Evolutionary conservation across 2,797 vertebrate species (phyloP).

Genomic region (Mus caroli): DNA sequence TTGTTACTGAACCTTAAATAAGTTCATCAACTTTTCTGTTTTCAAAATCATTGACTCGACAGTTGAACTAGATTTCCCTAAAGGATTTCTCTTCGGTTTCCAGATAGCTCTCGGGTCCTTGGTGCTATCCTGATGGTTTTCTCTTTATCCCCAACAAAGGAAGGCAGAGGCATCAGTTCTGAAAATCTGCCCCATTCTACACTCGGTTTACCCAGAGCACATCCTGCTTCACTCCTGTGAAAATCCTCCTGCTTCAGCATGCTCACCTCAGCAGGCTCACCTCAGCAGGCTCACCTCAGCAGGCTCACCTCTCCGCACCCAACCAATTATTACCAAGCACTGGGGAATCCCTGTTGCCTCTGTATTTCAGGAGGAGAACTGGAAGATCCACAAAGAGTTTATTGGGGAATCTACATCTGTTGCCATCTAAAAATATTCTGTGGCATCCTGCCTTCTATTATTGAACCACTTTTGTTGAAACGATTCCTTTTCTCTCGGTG

Average conservation of each 20-base stretch:
- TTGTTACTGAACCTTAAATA: conserved; percentile 55
- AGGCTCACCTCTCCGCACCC: neutral
- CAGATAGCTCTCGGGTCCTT: neutral
- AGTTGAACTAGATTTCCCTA: neutral
- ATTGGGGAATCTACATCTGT: conserved; percentile 43
- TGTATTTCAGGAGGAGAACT: neutral
- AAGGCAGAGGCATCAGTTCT: neutral
- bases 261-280: neutral
- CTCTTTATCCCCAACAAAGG: neutral
- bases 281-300: neutral
- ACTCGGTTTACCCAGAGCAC: neutral
- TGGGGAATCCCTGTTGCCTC: neutral
- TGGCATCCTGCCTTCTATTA: conserved; percentile 2
- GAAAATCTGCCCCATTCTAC: neutral
- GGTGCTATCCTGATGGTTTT: neutral
- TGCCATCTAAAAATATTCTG: conserved; percentile 56
- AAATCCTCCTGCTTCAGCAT: neutral
- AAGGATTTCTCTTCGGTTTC: conserved; percentile 21
- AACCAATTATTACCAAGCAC: neutral
- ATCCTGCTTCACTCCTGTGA: neutral
- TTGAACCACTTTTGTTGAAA: conserved; percentile 49
- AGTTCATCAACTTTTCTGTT: neutral
- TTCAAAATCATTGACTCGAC: neutral
- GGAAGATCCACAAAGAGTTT: conserved; percentile 25
- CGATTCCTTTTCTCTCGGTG: conserved; percentile 33